Evolutionary conservation across 92 coral and sea anemone species (phyloP).

Genomic region (Palythoa grandis): DNA sequence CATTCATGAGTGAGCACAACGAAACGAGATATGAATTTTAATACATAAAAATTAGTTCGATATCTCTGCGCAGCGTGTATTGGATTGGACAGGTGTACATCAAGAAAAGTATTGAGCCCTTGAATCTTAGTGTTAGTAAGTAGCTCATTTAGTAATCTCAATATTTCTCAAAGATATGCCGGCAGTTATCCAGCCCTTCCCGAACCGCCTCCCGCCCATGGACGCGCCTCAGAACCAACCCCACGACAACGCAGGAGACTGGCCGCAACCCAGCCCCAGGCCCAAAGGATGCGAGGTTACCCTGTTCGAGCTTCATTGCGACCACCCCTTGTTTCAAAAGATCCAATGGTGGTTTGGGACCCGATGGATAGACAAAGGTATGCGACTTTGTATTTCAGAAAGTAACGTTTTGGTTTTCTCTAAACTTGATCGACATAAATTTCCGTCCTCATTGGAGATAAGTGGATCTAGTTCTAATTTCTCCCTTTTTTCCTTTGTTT

Average conservation of each 20-base stretch:
- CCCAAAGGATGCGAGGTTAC: conserved; percentile 81
- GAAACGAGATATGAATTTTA: too few relatives aligned
- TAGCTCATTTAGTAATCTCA: not conserved
- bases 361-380: conserved; percentile 95
- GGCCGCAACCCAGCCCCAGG: conserved; percentile 66
- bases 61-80: too few relatives aligned
- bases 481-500: too few relatives aligned
- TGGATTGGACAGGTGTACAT: too few relatives aligned
- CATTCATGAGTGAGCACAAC: too few relatives aligned
- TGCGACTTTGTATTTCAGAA: not conserved
- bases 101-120: not conserved
- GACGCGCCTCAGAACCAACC: conserved; percentile 97
- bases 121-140: not conserved
- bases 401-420: not conserved
- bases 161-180: conserved; percentile 57
- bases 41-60: too few relatives aligned
- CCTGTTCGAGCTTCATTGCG: conserved; percentile 82
- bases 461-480: not conserved
- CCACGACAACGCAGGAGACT: conserved; percentile 93
- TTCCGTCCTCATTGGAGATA: not conserved
- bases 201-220: conserved; percentile 97
- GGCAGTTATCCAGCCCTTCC: conserved; percentile 91
- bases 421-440: not conserved
- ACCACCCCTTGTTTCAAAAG: conserved; percentile 89
- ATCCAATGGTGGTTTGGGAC: conserved; percentile 99